Percentiles rank a stretch among this genome's conserved stretches.
Evolutionary conservation across 2,888 invertebrate species (phyloP).

Genomic region (Pachycephus smyrnensis): DNA sequence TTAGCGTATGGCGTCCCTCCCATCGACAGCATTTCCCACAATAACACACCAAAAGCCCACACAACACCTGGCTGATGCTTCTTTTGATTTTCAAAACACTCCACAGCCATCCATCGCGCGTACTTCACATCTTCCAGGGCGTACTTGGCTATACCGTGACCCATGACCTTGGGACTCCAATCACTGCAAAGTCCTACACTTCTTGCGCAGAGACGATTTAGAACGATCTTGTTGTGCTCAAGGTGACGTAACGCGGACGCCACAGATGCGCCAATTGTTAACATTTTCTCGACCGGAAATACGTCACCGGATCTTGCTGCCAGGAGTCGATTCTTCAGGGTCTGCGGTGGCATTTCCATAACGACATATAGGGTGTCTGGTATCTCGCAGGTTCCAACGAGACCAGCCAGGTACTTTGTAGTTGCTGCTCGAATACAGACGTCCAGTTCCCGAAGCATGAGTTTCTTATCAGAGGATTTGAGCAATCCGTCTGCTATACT

Average conservation of each 20-base stretch:
- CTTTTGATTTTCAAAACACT: constrained; percentile 77
- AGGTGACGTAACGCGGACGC: constrained; percentile 68
- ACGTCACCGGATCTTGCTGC: constrained; percentile 55
- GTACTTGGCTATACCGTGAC: constrained; percentile 81
- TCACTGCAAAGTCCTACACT: constrained; percentile 77
- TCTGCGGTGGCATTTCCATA: constrained; percentile 76
- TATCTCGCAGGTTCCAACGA: constrained; percentile 85
- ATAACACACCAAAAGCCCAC: constrained; percentile 85
- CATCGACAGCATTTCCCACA: constrained; percentile 86
- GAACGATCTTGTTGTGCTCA: constrained; percentile 72
- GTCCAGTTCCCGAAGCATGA: constrained; percentile 79
- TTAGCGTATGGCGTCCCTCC: constrained; percentile 84
- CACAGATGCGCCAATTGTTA: constrained; percentile 66
- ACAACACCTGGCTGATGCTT: constrained; percentile 81
- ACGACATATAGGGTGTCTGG: constrained; percentile 81
- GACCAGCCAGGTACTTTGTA: constrained; percentile 78
- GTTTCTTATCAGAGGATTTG: constrained; percentile 69
- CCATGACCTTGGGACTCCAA: constrained; percentile 78
- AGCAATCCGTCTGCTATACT: constrained; percentile 73
- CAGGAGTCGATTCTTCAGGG: constrained; percentile 77
- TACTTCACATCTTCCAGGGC: constrained; percentile 78
- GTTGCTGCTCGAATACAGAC: constrained; percentile 77
- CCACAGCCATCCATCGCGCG: constrained; percentile 84
- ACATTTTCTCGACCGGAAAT: constrained; percentile 57
- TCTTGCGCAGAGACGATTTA: constrained; percentile 79